Conservation (phyloP, 2,797 vertebrate genomes). For the Enteromius treurensis region DNA sequence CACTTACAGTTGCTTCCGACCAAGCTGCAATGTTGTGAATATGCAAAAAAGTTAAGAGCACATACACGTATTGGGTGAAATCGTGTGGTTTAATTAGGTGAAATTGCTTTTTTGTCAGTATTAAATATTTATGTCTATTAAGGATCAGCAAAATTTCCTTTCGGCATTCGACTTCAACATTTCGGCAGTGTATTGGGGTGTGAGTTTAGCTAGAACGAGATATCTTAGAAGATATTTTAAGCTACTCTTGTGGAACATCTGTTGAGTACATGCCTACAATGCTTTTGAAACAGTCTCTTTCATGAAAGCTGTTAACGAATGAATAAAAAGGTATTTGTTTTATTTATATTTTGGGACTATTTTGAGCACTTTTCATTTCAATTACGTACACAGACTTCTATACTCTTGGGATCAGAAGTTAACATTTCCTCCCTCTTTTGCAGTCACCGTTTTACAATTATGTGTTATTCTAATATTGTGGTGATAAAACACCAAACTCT, state of each 20-base stretch:
- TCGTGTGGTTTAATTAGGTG: neutral
- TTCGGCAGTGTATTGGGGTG: neutral
- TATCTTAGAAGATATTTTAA: neutral
- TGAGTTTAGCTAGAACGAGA: neutral
- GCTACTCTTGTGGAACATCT: neutral
- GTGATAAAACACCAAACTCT: neutral
- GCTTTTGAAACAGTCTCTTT: neutral
- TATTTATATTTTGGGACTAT: neutral
- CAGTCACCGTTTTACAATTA: neutral
- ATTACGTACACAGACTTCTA: neutral
- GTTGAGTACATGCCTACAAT: neutral
- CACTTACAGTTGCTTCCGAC: neutral
- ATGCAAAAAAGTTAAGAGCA: neutral
- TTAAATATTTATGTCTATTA: neutral
- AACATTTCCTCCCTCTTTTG: neutral
- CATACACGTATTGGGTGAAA: neutral
- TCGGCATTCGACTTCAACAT: neutral
- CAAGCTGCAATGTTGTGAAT: neutral
- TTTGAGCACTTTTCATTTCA: neutral
- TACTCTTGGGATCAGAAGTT: neutral
- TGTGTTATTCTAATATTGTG: neutral
- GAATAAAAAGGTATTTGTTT: neutral
- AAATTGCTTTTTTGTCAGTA: neutral
- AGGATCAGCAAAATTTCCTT: neutral
- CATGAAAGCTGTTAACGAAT: neutral